Evolutionary conservation across 2,888 invertebrate genomes (phyloP).

Genomic region (Chrysomela aeneicollis): DNA sequence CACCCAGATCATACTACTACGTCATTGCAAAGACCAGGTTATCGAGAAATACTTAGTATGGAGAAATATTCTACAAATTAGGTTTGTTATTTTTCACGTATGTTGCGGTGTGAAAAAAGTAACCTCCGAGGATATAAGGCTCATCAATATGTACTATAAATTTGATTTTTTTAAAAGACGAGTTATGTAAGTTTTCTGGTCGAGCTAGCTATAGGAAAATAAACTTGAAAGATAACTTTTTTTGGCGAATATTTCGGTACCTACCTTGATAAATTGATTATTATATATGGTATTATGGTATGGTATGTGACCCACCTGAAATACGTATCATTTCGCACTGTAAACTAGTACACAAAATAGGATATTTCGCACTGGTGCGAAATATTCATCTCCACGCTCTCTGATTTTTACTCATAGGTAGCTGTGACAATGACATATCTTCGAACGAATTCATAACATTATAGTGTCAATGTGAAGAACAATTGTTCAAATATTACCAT

Average conservation of each 20-base stretch:
- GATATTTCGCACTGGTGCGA: no score
- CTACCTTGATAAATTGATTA: background rate
- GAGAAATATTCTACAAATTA: conserved; percentile 28
- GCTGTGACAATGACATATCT: no score
- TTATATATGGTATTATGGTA: background rate
- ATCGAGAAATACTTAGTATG: conserved; percentile 26
- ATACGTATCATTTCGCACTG: background rate
- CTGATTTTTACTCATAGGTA: no score
- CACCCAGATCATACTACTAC: conserved; percentile 23
- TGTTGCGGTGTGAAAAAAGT: background rate
- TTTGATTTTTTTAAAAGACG: background rate
- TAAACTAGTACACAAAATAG: no score
- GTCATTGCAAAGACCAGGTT: conserved; percentile 3
- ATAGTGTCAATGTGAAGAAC: no score
- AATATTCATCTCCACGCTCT: no score
- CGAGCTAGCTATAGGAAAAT: background rate
- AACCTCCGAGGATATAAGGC: background rate
- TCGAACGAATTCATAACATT: no score
- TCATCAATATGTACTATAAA: background rate
- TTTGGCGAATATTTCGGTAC: conserved; percentile 1
- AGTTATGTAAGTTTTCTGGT: background rate
- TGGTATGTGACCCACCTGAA: background rate
- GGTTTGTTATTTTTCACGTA: conserved; percentile 26
- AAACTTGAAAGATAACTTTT: background rate
- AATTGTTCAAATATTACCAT: no score